Evolutionary conservation across 2,113 vertebrate genomes (phyloP).

Genomic region (Chaenogobius annularis): DNA sequence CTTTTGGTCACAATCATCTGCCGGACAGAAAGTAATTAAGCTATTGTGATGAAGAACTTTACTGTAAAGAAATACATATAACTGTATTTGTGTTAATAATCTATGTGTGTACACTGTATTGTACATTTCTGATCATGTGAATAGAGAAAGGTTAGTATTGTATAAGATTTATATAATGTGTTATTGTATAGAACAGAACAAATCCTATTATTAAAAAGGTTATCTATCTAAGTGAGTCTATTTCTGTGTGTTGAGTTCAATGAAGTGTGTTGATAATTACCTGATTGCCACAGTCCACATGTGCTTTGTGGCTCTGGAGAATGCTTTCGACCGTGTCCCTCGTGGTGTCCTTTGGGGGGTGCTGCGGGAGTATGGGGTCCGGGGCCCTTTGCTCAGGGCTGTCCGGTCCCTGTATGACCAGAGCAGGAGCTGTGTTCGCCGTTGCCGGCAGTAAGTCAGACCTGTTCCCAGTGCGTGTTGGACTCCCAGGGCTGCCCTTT

Average conservation of each 20-base stretch:
- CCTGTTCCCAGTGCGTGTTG: too few species aligned
- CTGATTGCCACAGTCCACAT: too few species aligned
- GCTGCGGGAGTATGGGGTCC: too few species aligned
- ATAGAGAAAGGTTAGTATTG: conserved; percentile 75
- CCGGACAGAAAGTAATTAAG: conserved; percentile 64
- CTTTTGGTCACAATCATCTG: conserved; percentile 68
- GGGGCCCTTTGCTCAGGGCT: too few species aligned
- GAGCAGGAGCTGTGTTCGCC: too few species aligned
- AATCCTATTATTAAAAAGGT: conserved; percentile 72
- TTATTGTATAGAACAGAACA: conserved; percentile 71
- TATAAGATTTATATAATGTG: conserved; percentile 75
- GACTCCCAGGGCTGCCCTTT: too few species aligned
- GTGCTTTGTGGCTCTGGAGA: too few species aligned
- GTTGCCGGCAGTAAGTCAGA: too few species aligned
- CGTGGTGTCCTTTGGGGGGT: too few species aligned
- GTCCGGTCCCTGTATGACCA: too few species aligned
- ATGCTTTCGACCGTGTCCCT: too few species aligned
- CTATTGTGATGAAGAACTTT: conserved; percentile 57
- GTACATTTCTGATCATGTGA: conserved; percentile 71
- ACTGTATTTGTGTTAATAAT: conserved; percentile 70
- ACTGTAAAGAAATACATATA: conserved; percentile 50
- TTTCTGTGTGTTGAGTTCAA: conserved; percentile 29
- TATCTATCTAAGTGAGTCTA: conserved; percentile 40
- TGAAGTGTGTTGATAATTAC: neutral
- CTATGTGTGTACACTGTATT: conserved; percentile 70